Evolutionary conservation across 1,140 invertebrate species (phyloP).

Genomic region (Aradophagus sp.): DNA sequence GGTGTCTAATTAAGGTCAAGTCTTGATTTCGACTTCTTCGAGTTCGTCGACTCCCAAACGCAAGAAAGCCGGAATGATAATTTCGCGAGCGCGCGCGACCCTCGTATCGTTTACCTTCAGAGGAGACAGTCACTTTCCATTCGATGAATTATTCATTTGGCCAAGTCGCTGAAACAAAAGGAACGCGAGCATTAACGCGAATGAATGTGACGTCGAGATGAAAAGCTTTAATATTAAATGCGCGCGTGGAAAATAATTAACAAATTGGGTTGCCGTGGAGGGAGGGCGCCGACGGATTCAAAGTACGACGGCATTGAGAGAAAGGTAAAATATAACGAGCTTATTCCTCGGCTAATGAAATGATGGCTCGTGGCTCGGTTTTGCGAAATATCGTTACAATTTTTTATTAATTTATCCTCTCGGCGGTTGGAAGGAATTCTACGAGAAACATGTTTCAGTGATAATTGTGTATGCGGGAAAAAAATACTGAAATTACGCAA

Average conservation of each 20-base stretch:
- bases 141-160: conserved; percentile 26
- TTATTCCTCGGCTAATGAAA: conserved; percentile 10
- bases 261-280: not conserved
- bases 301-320: not conserved
- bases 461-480: no score
- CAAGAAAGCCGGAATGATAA: conserved; percentile 4
- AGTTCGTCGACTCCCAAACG: conserved; percentile 1
- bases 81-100: conserved; percentile 14
- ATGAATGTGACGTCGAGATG: conserved; percentile 19
- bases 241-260: conserved; percentile 20
- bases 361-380: conserved; percentile 4
- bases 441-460: no score
- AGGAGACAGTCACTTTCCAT: conserved; percentile 25
- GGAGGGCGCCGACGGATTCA: no score
- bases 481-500: no score
- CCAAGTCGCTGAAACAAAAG: conserved; percentile 10
- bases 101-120: conserved; percentile 22
- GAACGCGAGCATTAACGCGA: conserved; percentile 14
- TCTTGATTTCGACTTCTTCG: conserved; percentile 37
- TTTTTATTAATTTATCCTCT: no score
- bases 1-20: conserved; percentile 28
- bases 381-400: no score
- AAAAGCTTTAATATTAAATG: conserved; percentile 21
- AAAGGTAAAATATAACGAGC: conserved; percentile 16
- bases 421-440: no score